Evolutionary conservation across 2,797 vertebrate species (phyloP).

Genomic region (Scyliorhinus canicula): DNA sequence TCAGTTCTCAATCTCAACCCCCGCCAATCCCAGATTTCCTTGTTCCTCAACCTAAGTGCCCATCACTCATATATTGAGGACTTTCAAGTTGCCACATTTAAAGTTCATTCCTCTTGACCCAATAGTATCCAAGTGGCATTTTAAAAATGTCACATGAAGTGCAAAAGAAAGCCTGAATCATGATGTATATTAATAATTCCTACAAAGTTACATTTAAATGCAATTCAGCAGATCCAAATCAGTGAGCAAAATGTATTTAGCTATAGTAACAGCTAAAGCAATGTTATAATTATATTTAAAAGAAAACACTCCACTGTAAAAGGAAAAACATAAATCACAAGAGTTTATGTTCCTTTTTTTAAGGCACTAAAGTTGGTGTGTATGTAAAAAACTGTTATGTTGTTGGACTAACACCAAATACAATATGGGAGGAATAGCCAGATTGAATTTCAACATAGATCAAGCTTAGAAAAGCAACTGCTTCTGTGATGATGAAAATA

Average conservation of each 20-base stretch:
- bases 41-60: neutral
- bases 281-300: slow-evolving; percentile 18
- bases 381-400: neutral
- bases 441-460: neutral
- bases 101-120: neutral
- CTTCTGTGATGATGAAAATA: neutral
- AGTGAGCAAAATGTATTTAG: neutral
- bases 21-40: neutral
- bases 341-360: neutral
- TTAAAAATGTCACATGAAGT: neutral
- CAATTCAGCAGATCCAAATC: neutral
- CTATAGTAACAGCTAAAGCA: neutral
- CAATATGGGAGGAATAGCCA: neutral
- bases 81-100: neutral
- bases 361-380: neutral
- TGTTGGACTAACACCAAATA: neutral
- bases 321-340: neutral
- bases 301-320: neutral
- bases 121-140: neutral
- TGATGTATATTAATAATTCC: slow-evolving; percentile 9
- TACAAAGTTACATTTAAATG: neutral
- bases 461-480: neutral
- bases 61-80: neutral
- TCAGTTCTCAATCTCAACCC: neutral
- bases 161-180: neutral